Evolutionary conservation across 2,888 invertebrate species (phyloP), one percentile per base, ranked within the genome.

Genomic region (Pardosa pseudoannulata): DNA sequence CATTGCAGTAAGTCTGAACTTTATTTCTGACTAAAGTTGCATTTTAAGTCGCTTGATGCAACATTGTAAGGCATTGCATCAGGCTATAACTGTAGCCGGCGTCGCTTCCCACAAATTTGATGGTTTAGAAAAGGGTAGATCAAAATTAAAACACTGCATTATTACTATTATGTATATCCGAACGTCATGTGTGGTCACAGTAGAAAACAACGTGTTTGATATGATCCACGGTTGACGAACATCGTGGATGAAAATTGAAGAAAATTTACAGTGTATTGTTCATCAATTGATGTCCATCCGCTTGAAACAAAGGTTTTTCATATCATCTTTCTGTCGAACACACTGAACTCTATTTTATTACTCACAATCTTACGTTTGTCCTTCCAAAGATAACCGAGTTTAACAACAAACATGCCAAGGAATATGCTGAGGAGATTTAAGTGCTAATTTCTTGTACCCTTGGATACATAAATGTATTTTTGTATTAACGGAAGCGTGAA

Each of bases 281-380:
- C 70, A 76, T 71, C 46, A 19, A 19, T 82, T 6, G 28, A 62
- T 71, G 64, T 62, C 46, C 82, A 82, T 76, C 71, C 64, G 65
- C 75, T 82, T 76, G 82, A 46, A 76, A 82, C 76, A 75, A 41
- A 29, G 64, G 71, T 75, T 71, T 75, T 56, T 81, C 81, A 81
- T 81, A 81, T 75, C 81, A 81, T 81, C 56, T 56, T 41, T n/a
- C 71, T 39, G 32, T 67, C 27, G 50, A 50, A 56, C 28, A 56
- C 28, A 67, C 68, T 68, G 39, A 74, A 56, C 74, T 80, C 31
- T 81, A 81, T 81, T 81, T 81, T 81, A 70, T 81, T 81, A 81
- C 72, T 39, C 70, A 65, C 36, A 31, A 29, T 81, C 31, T 75
- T 81, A 1, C 75, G 68, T 75, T 75, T 68, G 39, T 68, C 74